Evolutionary conservation across 2,797 vertebrate genomes (phyloP).

Genomic region (Todus mexicanus): DNA sequence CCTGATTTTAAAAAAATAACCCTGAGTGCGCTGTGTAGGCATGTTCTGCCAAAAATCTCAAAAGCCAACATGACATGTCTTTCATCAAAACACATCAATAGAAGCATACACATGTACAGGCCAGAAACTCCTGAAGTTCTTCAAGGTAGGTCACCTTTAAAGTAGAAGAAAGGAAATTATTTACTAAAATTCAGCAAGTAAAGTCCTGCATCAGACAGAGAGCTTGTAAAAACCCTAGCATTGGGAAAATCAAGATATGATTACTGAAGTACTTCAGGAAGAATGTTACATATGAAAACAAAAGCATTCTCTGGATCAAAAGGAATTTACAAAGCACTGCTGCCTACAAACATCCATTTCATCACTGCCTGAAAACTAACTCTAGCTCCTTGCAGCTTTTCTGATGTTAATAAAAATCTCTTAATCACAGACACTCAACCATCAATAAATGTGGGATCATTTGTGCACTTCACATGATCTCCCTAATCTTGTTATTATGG

Average conservation of each 20-base stretch:
- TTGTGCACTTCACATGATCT: neutral
- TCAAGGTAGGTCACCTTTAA: neutral
- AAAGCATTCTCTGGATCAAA: neutral
- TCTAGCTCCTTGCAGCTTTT: neutral
- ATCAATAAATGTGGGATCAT: neutral
- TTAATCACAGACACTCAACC: neutral
- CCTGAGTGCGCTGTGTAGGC: neutral
- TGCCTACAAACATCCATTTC: neutral
- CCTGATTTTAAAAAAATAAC: neutral
- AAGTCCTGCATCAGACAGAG: neutral
- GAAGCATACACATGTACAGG: neutral
- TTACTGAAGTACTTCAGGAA: neutral
- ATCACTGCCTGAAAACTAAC: neutral
- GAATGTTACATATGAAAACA: neutral
- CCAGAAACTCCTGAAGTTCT: neutral
- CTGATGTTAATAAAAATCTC: neutral
- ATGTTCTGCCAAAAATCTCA: neutral
- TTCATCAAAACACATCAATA: neutral
- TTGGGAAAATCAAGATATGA: neutral
- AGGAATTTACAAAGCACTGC: neutral
- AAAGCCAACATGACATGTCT: neutral
- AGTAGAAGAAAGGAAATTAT: neutral
- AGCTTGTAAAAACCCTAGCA: neutral
- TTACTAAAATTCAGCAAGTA: neutral
- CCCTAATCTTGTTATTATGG: neutral